A percentile compares a stretch with the other conserved stretches of the same genome.
phyloP scores from a whole-genome alignment of 2,113 vertebrate genomes.

The Todiramphus chloris region DNA sequence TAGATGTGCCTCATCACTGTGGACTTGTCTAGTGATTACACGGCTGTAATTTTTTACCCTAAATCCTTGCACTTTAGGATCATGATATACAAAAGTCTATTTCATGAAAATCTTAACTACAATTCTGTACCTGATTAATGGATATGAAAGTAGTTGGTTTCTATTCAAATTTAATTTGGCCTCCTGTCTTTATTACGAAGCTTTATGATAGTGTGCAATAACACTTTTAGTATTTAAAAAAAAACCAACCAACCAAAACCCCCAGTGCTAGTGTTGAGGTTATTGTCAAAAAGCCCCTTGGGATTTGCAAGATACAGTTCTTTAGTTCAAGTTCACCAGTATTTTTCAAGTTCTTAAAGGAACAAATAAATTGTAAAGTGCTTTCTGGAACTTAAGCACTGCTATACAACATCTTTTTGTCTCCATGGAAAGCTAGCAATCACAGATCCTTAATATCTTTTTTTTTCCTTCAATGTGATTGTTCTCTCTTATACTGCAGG shows the following conservation, averaged over 20 bases:
- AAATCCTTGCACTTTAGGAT: background rate
- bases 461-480: background rate
- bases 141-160: background rate
- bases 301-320: background rate
- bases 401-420: background rate
- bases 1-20: background rate
- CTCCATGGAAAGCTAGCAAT: background rate
- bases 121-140: background rate
- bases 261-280: rapidly evolving
- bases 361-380: background rate
- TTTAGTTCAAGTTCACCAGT: background rate
- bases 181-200: background rate
- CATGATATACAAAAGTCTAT: background rate
- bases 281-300: background rate
- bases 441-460: background rate
- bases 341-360: background rate
- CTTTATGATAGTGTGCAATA: background rate
- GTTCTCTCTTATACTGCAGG: background rate
- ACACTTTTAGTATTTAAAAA: too few relatives aligned
- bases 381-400: background rate
- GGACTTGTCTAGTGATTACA: background rate
- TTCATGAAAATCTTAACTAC: background rate
- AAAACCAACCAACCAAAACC: too few relatives aligned
- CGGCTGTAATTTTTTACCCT: background rate
- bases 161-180: background rate